phyloP scores from a whole-genome alignment of 2,797 vertebrate genomes.

The Pseudochirops corinnae region DNA sequence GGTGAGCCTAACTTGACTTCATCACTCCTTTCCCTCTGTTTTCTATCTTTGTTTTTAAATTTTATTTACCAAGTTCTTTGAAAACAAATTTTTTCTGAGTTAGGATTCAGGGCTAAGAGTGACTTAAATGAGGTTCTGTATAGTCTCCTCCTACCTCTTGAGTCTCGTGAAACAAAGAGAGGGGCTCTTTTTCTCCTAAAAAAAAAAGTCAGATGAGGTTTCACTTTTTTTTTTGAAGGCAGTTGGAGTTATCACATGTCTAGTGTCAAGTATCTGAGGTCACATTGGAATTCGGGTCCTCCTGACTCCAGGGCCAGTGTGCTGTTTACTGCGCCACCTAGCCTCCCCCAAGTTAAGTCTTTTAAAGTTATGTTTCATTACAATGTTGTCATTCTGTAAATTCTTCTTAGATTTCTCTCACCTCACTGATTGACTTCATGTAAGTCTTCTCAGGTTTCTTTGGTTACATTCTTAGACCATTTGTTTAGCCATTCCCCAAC shows the following conservation, averaged over 20 bases:
- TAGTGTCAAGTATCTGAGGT: too few relatives aligned
- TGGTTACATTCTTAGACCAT: too few relatives aligned
- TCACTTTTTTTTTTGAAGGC: neutral
- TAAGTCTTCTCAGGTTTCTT: too few relatives aligned
- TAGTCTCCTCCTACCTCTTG: neutral
- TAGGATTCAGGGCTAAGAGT: neutral
- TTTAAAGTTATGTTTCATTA: neutral
- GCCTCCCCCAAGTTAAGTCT: too few relatives aligned
- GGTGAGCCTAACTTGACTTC: neutral
- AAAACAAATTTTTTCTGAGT: constrained; percentile 30
- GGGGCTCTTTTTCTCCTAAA: neutral
- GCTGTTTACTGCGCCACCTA: too few relatives aligned
- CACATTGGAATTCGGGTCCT: too few relatives aligned
- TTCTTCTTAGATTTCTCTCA: neutral
- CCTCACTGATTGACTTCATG: too few relatives aligned
- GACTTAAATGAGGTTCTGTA: neutral
- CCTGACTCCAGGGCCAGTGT: too few relatives aligned
- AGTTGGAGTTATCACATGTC: too few relatives aligned
- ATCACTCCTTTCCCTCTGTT: neutral
- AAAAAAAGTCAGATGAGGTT: neutral
- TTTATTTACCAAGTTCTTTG: constrained; percentile 22
- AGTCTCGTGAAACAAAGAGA: neutral
- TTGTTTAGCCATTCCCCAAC: too few relatives aligned
- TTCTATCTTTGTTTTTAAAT: constrained; percentile 48
- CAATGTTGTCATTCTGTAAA: neutral